Evolutionary conservation across 2,797 vertebrate genomes (phyloP).

Genomic region (Gallinago nigripennis): DNA sequence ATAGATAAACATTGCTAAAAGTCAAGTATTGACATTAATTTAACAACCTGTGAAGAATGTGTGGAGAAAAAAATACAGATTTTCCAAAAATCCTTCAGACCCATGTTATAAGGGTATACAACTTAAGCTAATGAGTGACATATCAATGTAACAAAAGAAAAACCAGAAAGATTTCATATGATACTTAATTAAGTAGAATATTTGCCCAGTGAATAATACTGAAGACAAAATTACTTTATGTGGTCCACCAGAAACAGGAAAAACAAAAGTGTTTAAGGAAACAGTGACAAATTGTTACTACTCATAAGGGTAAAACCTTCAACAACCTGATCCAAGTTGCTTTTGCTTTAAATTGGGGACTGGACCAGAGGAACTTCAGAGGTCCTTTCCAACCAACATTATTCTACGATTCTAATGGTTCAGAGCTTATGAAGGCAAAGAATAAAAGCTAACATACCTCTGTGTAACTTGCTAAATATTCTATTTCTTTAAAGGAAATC

Average conservation of each 20-base stretch:
- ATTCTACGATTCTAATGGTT: not conserved
- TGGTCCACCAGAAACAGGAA: not conserved
- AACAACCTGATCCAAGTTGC: not conserved
- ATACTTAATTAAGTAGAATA: not conserved
- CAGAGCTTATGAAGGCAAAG: not conserved
- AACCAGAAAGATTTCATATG: not conserved
- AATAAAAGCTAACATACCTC: not conserved
- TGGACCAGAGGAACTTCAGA: no score
- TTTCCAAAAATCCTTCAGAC: not conserved
- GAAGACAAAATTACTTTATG: not conserved
- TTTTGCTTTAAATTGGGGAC: not conserved
- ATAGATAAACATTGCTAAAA: not conserved
- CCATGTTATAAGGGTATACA: not conserved
- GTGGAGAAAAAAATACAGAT: not conserved
- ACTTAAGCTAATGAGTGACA: not conserved
- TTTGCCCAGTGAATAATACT: not conserved
- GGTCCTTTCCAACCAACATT: no score
- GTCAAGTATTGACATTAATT: not conserved
- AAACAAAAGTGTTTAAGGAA: not conserved
- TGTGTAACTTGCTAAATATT: not conserved
- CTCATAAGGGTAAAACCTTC: not conserved
- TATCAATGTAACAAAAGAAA: not conserved
- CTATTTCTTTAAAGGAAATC: not conserved
- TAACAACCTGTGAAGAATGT: not conserved
- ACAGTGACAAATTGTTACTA: not conserved